These are phyloP conservation scores for Balearica regulorum DNA, from an alignment of 2,797 vertebrate genomes.

Conservation along the genomic window DNA sequence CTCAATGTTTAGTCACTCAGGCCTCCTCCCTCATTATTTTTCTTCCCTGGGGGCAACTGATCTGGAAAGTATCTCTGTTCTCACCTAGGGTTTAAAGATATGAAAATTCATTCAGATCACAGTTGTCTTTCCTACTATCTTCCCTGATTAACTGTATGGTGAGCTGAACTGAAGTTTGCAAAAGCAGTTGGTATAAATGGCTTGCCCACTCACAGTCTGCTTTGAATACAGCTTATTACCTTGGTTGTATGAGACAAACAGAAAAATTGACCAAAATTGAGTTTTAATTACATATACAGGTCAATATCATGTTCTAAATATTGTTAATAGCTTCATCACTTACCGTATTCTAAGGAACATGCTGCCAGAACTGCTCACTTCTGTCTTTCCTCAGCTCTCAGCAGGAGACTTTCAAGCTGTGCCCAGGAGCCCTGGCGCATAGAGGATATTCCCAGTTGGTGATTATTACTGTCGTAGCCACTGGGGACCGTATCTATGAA, in stretches of 20 bases:
- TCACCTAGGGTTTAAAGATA: conserved; percentile 3
- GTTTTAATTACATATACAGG: neutral
- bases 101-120: conserved; percentile 22
- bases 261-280: neutral
- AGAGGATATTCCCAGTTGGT: neutral
- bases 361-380: neutral
- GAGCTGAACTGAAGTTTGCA: neutral
- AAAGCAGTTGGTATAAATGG: neutral
- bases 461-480: neutral
- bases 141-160: neutral
- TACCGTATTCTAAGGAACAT: neutral
- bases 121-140: neutral
- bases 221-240: neutral
- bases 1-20: conserved; percentile 11
- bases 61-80: neutral
- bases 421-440: fast-evolving
- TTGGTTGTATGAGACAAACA: neutral
- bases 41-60: conserved; percentile 9
- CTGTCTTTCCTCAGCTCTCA: neutral
- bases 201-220: neutral
- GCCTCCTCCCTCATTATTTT: conserved; percentile 38
- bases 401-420: neutral
- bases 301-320: neutral
- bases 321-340: neutral
- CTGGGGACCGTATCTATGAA: neutral